Evolutionary conservation across 2,888 invertebrate species (phyloP).

Genomic region (Tubulanus polymorphus): DNA sequence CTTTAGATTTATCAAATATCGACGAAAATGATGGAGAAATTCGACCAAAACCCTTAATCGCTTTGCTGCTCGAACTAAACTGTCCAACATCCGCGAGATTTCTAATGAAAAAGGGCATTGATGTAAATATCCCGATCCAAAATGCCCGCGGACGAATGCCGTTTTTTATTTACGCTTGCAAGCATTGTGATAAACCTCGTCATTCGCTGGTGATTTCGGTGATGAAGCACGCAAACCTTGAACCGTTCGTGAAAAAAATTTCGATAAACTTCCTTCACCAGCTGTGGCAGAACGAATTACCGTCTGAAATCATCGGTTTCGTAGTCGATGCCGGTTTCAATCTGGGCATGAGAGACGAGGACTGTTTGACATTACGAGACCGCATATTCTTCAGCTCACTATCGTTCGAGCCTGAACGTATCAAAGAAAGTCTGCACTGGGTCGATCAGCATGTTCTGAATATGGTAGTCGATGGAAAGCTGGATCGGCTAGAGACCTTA

Average conservation of each 20-base stretch:
- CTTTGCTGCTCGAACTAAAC: neutral
- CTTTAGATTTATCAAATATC: neutral
- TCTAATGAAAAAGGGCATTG: neutral
- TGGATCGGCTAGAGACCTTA: neutral
- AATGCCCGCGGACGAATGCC: no score
- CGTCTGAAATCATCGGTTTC: neutral
- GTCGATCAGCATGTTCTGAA: neutral
- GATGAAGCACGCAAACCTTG: neutral
- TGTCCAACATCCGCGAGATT: neutral
- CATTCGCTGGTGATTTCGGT: neutral
- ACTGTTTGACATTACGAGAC: neutral
- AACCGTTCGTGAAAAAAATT: neutral
- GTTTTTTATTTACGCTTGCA: neutral
- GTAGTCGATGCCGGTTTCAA: neutral
- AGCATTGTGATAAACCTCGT: neutral
- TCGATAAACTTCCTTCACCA: neutral
- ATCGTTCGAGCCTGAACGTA: neutral
- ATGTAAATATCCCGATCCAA: no score
- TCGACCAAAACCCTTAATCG: neutral
- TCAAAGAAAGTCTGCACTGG: neutral
- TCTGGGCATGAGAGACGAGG: neutral
- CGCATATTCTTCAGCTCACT: neutral
- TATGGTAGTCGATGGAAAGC: neutral
- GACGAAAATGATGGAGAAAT: neutral
- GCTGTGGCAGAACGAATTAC: neutral